Evolutionary conservation across 2,888 invertebrate species (phyloP).

Genomic region (Cancer borealis): DNA sequence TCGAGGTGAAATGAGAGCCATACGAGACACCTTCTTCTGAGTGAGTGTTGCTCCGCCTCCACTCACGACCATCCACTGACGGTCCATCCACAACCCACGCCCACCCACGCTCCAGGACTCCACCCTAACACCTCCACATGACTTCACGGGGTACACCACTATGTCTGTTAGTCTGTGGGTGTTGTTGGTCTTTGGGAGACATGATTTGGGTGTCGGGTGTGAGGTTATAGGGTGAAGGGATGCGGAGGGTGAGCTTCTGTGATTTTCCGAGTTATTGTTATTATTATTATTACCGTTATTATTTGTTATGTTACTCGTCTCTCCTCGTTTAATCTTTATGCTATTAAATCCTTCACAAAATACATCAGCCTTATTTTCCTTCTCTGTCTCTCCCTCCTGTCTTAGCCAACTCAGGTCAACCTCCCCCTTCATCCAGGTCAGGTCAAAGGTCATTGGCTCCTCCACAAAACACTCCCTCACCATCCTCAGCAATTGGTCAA

Average conservation of each 20-base stretch:
- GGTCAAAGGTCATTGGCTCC: slow-evolving; percentile 75
- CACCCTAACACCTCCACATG: slow-evolving; percentile 90
- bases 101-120: slow-evolving; percentile 86
- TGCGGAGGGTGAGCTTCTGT: not conserved
- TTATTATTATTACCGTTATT: not conserved
- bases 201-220: not conserved
- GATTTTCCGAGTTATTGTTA: not conserved
- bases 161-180: slow-evolving; percentile 81
- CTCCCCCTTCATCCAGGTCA: slow-evolving; percentile 58
- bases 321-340: no score
- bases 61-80: slow-evolving; percentile 95
- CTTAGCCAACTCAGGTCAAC: not conserved
- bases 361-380: not conserved
- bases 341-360: not conserved
- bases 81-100: slow-evolving; percentile 92
- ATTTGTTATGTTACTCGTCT: not conserved
- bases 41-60: slow-evolving; percentile 90
- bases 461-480: slow-evolving; percentile 86
- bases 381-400: not conserved
- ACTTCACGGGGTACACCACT: slow-evolving; percentile 93
- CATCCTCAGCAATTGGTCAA: slow-evolving; percentile 87
- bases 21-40: slow-evolving; percentile 89
- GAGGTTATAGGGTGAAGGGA: not conserved
- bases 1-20: slow-evolving; percentile 89
- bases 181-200: not conserved